Percentiles rank a stretch among this genome's conserved stretches.
These are phyloP conservation scores for Lacerta agilis DNA, from an alignment of 2,797 vertebrate species.

Conservation along the genomic window DNA sequence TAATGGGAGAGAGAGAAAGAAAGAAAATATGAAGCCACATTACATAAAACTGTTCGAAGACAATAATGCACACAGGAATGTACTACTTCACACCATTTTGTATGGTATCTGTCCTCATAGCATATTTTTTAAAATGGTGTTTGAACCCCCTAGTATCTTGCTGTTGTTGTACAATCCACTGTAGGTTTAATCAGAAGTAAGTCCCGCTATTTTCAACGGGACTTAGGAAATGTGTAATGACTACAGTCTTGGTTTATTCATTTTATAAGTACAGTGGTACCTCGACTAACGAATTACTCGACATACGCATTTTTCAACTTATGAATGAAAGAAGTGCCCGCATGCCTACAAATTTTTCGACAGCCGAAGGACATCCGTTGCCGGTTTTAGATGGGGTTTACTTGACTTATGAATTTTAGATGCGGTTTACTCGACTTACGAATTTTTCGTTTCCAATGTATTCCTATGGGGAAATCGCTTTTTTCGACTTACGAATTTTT, in stretches of 20 bases:
- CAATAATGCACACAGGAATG: neutral
- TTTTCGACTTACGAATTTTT: no score
- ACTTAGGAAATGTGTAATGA: neutral
- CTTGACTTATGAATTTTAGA: no score
- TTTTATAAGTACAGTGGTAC: neutral
- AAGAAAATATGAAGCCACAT: slow-evolving; percentile 31
- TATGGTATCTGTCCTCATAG: neutral
- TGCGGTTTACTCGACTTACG: no score
- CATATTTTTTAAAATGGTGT: neutral
- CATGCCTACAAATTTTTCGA: no score
- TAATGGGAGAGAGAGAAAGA: slow-evolving; percentile 36
- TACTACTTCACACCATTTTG: neutral
- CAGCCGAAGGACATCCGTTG: no score
- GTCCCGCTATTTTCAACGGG: neutral
- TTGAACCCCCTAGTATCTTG: neutral
- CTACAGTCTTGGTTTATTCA: neutral
- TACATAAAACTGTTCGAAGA: neutral
- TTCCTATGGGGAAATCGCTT: no score
- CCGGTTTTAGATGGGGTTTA: no score
- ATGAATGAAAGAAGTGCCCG: no score
- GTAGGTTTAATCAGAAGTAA: neutral
- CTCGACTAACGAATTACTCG: no score
- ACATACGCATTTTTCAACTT: no score
- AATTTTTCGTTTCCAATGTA: no score
- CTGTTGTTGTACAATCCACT: neutral